Evolutionary conservation across 2,888 invertebrate species (phyloP), one percentile per base, ranked within the genome.

Genomic region (Eucriotettix oculatus): DNA sequence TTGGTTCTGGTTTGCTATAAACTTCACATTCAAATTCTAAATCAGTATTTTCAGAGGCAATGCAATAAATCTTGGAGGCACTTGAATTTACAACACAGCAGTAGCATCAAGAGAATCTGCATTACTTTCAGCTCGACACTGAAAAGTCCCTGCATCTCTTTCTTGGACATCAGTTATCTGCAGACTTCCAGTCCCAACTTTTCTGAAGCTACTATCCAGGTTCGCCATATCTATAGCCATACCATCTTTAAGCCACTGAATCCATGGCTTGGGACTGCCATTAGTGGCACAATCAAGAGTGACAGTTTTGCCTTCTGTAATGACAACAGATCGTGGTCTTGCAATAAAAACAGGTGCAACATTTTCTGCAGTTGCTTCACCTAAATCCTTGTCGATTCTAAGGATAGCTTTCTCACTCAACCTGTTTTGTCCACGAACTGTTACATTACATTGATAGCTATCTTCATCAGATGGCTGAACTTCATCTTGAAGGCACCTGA

Each of bases 201-300:
- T 81, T 68, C 84, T 83, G 75, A 88, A 90, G 58, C 91, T 82
- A 3, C 86, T 86, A 71, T 56, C 58, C 10, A 62, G 56, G 44
- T 63, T 53, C 83, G 83, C 84, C 69, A 92, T 79, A 72, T 94
- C 92, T 58, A 96, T 85, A 58, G 87, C 86, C 56, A 84, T 84
- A 1, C 95, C 95, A 73, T 94, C 91, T 74, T 93, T 91, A 42
- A 96, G 79, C 96, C 96, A 98, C 62, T 83, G 83, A 65, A 97
- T 88, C 64, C 80, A 82, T 0, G 97, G 95, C 67, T 83, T 83
- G 12, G 92, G 91, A 73, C 86, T 85, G 11, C 95, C 95, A 68
- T 90, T 90, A 7, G 95, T 95, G 11, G 93, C 93, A 74, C 98
- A 98, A 73, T 96, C 95, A 64, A 98, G 78, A 0, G 92, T 90